Base-by-base conservation (phyloP, 1,140 invertebrate genomes). In the Trypoxylus dichotomus region DNA sequence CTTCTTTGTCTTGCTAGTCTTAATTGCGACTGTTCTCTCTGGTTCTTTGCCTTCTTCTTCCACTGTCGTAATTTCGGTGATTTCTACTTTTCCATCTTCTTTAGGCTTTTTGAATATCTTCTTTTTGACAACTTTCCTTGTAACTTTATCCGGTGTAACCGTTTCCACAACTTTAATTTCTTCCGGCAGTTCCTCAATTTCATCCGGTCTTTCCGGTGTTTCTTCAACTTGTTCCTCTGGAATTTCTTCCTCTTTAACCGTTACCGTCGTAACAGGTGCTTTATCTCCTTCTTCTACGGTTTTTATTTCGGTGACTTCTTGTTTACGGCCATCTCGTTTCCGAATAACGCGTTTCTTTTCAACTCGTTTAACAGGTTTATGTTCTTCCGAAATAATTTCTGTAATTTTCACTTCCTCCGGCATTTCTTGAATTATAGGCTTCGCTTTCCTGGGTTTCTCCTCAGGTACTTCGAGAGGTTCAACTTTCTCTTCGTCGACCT, bases 21-120 rank as follows among this genome's bases (percentile, higher is more conserved):
- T 58, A 25, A 80, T 80, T 8, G 80, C 78, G 1, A 86, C 82
- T 2, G 83, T 85, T 7, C 82, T 85, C 54, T 87, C 79, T 10
- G 87, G 85, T 71, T 81, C 79, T 79, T 87, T 83, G 41, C 86
- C 85, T 76, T 87, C 85, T 81, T 87, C 85, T 81, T 87, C 84
- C 60, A 87, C 81, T 19, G 87, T 86, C 25, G 85, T 85, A 71
- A 86, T 85, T 79, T 84, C 74, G 21, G 84, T 82, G 1, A 29
- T 68, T 21, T 82, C 77, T 54, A 77, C 43, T 29, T 82, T 81
- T 21, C 74, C 79, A 21, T 78, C 82, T 29, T 75, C 71, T 21
- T 80, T 79, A 24, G 81, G 86, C 81, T 80, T 85, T 76, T 83
- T 85, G 24, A 81, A 47, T 3, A 80, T 37, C 77, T 87, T 80